Evolutionary conservation across 2,113 vertebrate genomes (phyloP), one percentile per base, ranked within the genome.

Genomic region (Labeo rohita): DNA sequence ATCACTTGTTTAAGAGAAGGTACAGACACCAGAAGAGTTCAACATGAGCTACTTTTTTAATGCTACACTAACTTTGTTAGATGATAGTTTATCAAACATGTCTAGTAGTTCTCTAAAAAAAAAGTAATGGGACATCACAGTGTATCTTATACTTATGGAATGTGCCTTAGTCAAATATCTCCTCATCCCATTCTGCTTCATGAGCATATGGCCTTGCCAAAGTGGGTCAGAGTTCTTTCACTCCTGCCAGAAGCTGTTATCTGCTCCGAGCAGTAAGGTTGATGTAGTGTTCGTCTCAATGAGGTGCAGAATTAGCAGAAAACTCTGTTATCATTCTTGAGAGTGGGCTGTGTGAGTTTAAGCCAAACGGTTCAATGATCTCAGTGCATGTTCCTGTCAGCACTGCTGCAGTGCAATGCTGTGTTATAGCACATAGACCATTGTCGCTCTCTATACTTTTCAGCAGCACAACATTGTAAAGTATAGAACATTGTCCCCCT

Each of bases 251-350:
- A 73, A 59, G 21, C 50, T 54, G 45, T 82, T 82, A 70, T 82
- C 63, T 82, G 43, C 61, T 36, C 63, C 4, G 9, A 70, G 80
- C 80, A 70, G 63, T 39, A 50, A 82, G 23, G n/a, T 39, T 39
- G 47, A 34, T 68, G 47, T 70, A 52, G 63, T 28, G 5, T 18
- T 36, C 16, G 10, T 50, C 63, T 82, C 63, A 82, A 21, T 70
- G 23, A 82, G 47, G 63, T 68, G 47, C 65, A 68, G 63, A 52
- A 82, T 82, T 82, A 82, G 65, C 47, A 82, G 80, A 23, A 68
- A 70, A 39, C 45, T 50, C 61, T 82, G 43, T 81, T 66, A 49
- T 82, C 80, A 13, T 66, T 82, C 80, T 82, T 52, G 63, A 82
- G 61, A 66, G 47, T 47, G 13, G 80, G 23, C 80, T 39, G 8